These are phyloP conservation scores for Pammene aurita DNA, from an alignment of 2,888 invertebrate species.

Conservation along the genomic window DNA sequence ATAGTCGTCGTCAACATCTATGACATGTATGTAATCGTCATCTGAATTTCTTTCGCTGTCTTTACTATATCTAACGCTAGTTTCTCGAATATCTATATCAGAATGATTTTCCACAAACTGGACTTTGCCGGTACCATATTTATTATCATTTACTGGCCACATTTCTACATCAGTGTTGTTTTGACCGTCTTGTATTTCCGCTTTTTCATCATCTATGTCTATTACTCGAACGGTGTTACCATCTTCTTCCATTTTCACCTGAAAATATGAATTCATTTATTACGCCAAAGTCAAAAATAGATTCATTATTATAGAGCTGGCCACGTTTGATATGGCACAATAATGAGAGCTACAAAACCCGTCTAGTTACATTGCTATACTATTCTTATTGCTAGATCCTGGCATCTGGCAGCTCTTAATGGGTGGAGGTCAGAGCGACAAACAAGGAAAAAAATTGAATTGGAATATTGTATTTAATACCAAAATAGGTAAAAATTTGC, in stretches of 20 bases:
- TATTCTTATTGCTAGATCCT: too few relatives aligned
- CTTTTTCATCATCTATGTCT: slow-evolving; percentile 2
- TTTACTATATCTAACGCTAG: too few relatives aligned
- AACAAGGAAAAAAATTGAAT: too few relatives aligned
- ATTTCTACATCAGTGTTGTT: neutral
- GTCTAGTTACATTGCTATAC: too few relatives aligned
- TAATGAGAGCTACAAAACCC: too few relatives aligned
- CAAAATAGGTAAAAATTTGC: too few relatives aligned
- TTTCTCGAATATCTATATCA: neutral
- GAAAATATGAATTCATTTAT: neutral
- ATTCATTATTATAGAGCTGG: neutral
- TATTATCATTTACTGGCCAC: neutral
- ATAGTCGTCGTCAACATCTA: neutral
- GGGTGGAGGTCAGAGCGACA: too few relatives aligned
- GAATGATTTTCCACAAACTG: neutral
- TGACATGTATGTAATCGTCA: slow-evolving; percentile 9
- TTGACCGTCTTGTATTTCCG: neutral
- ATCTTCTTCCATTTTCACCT: slow-evolving; percentile 14
- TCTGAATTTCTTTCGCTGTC: neutral
- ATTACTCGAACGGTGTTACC: neutral
- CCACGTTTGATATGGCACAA: too few relatives aligned
- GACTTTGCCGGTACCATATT: neutral
- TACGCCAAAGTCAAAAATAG: neutral
- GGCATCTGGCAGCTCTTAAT: too few relatives aligned
- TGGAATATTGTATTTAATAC: too few relatives aligned